A percentile compares a stretch with the other conserved stretches of the same genome.
Evolutionary conservation across 1,140 invertebrate genomes (phyloP).

Genomic region (Pseudoatta argentina): DNA sequence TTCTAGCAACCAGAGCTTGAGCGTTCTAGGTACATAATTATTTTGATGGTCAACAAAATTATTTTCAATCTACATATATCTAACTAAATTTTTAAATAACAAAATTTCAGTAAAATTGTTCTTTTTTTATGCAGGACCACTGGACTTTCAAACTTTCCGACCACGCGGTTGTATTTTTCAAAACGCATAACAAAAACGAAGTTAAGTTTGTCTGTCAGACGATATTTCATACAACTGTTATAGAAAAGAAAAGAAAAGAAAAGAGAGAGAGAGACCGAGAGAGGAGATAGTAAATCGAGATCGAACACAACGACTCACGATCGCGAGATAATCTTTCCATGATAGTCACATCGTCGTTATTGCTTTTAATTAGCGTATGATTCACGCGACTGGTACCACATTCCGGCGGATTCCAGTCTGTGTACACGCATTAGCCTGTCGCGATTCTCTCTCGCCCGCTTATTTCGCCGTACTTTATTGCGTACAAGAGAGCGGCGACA

Average conservation of each 20-base stretch:
- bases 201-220: neutral
- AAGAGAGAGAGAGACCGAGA: neutral
- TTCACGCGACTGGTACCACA: neutral
- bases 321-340: conserved; percentile 1
- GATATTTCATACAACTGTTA: neutral
- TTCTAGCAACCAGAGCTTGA: too few species aligned
- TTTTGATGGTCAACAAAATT: too few species aligned
- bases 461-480: conserved; percentile 78
- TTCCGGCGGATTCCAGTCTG: neutral
- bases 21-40: too few species aligned
- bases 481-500: conserved; percentile 65
- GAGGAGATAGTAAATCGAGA: neutral
- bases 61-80: too few species aligned
- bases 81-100: too few species aligned
- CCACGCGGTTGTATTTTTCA: neutral
- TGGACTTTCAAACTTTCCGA: neutral
- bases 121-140: neutral
- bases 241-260: neutral
- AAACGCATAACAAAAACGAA: neutral
- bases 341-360: neutral
- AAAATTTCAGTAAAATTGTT: too few species aligned
- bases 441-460: conserved; percentile 75
- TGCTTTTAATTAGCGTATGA: conserved; percentile 44
- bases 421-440: neutral
- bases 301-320: neutral